These are phyloP conservation scores for Deilephila porcellus DNA, from an alignment of 2,888 invertebrate genomes.

Conservation along the genomic window DNA sequence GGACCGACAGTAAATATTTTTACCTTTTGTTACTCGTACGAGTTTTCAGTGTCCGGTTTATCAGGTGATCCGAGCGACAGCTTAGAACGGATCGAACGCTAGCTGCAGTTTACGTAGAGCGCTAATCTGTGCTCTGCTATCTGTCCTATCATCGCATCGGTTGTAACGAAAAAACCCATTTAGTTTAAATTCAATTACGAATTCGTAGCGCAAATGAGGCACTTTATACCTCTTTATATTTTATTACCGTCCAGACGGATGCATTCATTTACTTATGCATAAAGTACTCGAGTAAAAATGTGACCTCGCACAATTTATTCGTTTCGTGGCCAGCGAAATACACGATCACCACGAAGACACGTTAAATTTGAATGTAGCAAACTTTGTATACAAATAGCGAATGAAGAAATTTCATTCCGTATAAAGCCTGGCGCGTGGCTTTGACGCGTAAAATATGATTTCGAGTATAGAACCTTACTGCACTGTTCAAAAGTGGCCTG, in stretches of 20 bases:
- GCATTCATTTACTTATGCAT: slow-evolving; percentile 25
- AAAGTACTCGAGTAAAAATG: slow-evolving; percentile 19
- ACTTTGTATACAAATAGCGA: slow-evolving; percentile 2
- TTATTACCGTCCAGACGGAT: slow-evolving; percentile 24
- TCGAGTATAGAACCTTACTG: background rate
- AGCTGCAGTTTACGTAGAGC: background rate
- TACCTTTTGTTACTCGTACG: background rate
- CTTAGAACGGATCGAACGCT: background rate
- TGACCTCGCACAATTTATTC: slow-evolving; percentile 12
- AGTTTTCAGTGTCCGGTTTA: background rate
- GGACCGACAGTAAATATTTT: background rate
- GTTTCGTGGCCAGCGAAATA: slow-evolving; percentile 12
- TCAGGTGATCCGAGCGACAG: background rate
- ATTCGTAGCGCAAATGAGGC: slow-evolving; percentile 12
- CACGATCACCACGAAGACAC: background rate
- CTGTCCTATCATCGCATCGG: background rate
- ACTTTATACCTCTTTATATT: slow-evolving; percentile 9
- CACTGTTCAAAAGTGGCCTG: background rate
- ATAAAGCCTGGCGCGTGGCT: background rate
- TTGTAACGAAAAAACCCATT: background rate
- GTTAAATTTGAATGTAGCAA: background rate
- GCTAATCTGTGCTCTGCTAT: background rate
- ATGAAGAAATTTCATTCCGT: background rate
- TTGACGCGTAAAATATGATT: background rate
- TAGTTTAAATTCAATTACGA: slow-evolving; percentile 9